These are phyloP conservation scores for Panagrolaimus sp. DNA, from an alignment of 1,140 invertebrate species.

Conservation along the genomic window DNA sequence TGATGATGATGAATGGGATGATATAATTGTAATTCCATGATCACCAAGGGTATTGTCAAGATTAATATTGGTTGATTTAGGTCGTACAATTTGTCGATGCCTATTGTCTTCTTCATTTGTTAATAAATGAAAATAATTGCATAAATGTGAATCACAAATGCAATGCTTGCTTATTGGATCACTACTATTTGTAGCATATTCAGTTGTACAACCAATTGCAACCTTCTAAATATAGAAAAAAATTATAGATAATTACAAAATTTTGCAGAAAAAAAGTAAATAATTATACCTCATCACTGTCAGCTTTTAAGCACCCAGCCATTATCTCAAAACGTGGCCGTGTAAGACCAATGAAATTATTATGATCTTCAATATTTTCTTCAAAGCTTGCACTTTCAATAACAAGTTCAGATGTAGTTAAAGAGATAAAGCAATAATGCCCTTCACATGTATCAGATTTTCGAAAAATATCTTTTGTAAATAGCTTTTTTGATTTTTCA, in stretches of 20 bases:
- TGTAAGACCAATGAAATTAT: constrained; percentile 36
- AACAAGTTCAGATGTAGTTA: constrained; percentile 53
- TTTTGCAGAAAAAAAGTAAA: not conserved
- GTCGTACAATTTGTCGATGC: not conserved
- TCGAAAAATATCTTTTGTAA: constrained; percentile 51
- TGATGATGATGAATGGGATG: not conserved
- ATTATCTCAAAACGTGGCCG: constrained; percentile 49
- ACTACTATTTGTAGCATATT: constrained; percentile 45
- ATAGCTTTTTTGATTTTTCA: constrained; percentile 43
- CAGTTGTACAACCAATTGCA: constrained; percentile 48
- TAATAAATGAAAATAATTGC: constrained; percentile 52
- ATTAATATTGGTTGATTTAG: not conserved
- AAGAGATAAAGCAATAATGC: constrained; percentile 54
- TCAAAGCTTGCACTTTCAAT: constrained; percentile 45
- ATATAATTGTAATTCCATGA: not conserved
- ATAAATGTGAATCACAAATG: constrained; percentile 54
- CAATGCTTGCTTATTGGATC: constrained; percentile 50
- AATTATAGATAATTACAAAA: not conserved
- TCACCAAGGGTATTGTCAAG: not conserved
- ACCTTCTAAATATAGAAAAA: constrained; percentile 51
- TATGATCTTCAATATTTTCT: constrained; percentile 40
- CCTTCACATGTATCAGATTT: constrained; percentile 57
- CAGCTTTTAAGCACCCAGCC: constrained; percentile 56
- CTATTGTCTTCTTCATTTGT: constrained; percentile 10
- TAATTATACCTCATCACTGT: constrained; percentile 50